A percentile compares a stretch with the other conserved stretches of the same genome.
phyloP scores from a whole-genome alignment of 2,888 invertebrate genomes.

The Ormia ochracea region DNA sequence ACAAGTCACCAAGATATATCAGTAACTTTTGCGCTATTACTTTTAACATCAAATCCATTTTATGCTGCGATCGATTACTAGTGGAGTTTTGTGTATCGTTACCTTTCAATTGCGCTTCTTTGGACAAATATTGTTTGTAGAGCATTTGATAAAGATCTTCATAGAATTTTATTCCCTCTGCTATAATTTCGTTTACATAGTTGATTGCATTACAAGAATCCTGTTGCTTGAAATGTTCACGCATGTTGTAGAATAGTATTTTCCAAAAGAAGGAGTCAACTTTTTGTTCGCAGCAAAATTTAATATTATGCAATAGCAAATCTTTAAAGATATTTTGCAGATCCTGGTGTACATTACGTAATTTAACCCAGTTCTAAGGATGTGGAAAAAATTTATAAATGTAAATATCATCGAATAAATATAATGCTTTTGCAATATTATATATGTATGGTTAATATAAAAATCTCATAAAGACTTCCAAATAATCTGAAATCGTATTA shows the following conservation, averaged over 20 bases:
- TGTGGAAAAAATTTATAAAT: not conserved
- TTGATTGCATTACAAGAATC: constrained; percentile 82
- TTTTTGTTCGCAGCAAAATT: constrained; percentile 90
- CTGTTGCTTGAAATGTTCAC: constrained; percentile 85
- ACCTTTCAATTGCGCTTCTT: constrained; percentile 66
- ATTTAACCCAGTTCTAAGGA: constrained; percentile 81
- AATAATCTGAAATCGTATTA: no score
- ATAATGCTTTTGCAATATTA: no score
- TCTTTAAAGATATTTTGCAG: constrained; percentile 83
- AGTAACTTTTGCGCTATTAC: constrained; percentile 91
- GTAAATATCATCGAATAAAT: no score
- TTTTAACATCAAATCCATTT: constrained; percentile 85
- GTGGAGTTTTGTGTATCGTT: constrained; percentile 69
- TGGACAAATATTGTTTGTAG: constrained; percentile 82
- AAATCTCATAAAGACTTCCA: no score
- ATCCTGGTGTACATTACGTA: constrained; percentile 80
- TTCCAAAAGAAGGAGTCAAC: constrained; percentile 95
- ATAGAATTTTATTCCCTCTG: constrained; percentile 88
- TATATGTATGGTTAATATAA: no score
- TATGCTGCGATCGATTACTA: constrained; percentile 58
- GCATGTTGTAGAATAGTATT: constrained; percentile 90
- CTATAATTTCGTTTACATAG: constrained; percentile 80
- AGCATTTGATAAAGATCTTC: constrained; percentile 84
- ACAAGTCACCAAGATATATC: constrained; percentile 93
- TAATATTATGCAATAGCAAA: constrained; percentile 86